Base-by-base conservation (phyloP, 2,797 vertebrate species). In the Mallotus villosus region DNA sequence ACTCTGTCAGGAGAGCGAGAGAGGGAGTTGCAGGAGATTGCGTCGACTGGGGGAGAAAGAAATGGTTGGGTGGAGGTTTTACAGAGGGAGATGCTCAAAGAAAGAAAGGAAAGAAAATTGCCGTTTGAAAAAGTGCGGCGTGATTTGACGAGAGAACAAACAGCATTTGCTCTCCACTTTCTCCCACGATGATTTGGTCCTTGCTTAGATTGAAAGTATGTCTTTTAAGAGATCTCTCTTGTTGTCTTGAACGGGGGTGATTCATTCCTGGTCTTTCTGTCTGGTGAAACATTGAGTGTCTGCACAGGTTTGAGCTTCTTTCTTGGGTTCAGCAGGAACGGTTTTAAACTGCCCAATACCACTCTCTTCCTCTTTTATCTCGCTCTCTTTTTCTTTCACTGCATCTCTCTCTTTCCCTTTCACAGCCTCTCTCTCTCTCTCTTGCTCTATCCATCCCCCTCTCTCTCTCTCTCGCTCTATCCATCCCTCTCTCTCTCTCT, bases 1-100 rank as follows among this genome's bases (percentile, higher is more conserved):
- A 83, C 81, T 73, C 82, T 70, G 51, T 2, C 76, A 75, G 77
- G 70, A 77, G 85, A 81, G 37, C 2, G 37, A 81, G 37, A 12
- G 37, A 12, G 37, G 37, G 37, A 41, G 80, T 88, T 86, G 76
- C 79, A 72, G 73, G 71, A 82, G 85, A 86, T 89, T 89, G 85
- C 73, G 55, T 83, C 83, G 82, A 81, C 63, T 14, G 84, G 78
- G 74, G 25, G 60, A 81, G 68, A 62, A 77, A 86, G 81, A 86
- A 79, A 83, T 77, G 77, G 81, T 82, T 79, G 83, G 85, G 16
- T 49, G 63, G 46, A 29, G 81, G 69, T 81, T 82, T 85, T 74
- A 81, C 72, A 77, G 82, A 83, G 75, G 79, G 71, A 8, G 32
- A 85, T 67, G 70, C 81, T 64, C 81, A 78, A 77, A 76, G 55